A percentile compares a stretch with the other conserved stretches of the same genome.
phyloP scores from a whole-genome alignment of 2,888 invertebrate genomes.

The Pristionchus maxplancki region DNA sequence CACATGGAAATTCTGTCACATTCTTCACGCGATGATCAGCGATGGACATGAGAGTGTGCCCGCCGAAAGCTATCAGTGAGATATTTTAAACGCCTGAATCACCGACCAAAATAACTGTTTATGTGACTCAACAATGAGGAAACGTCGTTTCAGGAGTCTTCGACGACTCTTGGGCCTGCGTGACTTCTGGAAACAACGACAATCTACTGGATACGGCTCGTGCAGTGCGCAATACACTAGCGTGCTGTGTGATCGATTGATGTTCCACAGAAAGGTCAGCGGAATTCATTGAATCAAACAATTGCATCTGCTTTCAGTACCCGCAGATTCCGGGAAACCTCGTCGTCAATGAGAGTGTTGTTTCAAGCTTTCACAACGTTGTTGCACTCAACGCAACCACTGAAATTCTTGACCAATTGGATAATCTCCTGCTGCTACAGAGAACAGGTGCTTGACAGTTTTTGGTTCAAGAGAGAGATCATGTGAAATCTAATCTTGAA shows the following conservation, averaged over 20 bases:
- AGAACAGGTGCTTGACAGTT: conserved; percentile 83
- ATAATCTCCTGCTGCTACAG: conserved; percentile 92
- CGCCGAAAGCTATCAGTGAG: conserved; percentile 60
- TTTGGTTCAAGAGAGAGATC: too few species aligned
- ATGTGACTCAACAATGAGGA: not conserved
- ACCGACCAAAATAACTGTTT: not conserved
- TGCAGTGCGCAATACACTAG: not conserved
- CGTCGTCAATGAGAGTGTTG: conserved; percentile 81
- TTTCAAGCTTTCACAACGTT: conserved; percentile 83
- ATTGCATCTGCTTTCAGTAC: conserved; percentile 80
- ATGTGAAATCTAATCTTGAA: too few species aligned
- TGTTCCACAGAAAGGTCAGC: not conserved
- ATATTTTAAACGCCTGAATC: not conserved
- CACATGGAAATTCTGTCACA: conserved; percentile 99
- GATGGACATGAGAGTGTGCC: conserved; percentile 88
- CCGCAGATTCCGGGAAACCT: conserved; percentile 92
- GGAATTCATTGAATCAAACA: not conserved
- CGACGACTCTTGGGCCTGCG: not conserved
- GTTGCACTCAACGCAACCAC: conserved; percentile 95
- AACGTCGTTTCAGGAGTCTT: too few species aligned
- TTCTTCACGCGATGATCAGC: conserved; percentile 93
- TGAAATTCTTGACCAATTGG: conserved; percentile 98
- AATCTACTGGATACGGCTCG: not conserved
- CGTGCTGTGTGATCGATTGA: not conserved
- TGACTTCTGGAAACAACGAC: not conserved